Evolutionary conservation across 2,113 vertebrate species (phyloP).

Genomic region (Artemisiospiza belli): DNA sequence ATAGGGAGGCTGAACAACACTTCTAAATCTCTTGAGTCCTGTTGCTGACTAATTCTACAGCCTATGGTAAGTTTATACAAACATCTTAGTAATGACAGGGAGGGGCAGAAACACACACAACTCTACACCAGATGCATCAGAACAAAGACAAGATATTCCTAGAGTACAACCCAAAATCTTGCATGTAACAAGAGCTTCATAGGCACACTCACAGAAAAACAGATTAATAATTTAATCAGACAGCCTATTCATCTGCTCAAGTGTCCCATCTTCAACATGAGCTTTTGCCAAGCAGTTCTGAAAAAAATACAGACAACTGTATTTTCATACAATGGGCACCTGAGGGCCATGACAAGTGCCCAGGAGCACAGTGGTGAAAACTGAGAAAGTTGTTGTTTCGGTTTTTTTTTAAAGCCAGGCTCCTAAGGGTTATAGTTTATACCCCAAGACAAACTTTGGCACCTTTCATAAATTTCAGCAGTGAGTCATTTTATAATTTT

Average conservation of each 20-base stretch:
- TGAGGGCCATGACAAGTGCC: neutral
- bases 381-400: neutral
- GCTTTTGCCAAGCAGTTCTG: neutral
- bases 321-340: neutral
- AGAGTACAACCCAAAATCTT: neutral
- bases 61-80: neutral
- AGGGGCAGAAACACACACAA: neutral
- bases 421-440: neutral
- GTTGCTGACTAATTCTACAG: neutral
- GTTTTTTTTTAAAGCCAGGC: neutral
- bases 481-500: neutral
- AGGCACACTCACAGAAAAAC: neutral
- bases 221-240: neutral
- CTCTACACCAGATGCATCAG: neutral
- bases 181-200: neutral
- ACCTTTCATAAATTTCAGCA: neutral
- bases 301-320: neutral
- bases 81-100: neutral
- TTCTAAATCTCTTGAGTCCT: neutral
- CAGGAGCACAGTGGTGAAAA: neutral
- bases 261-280: neutral
- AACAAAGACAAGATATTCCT: neutral
- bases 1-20: neutral
- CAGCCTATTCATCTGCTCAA: neutral
- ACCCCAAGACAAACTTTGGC: neutral